These are phyloP conservation scores for Chinchilla lanigera DNA, from an alignment of 2,113 vertebrate species.

Conservation along the genomic window DNA sequence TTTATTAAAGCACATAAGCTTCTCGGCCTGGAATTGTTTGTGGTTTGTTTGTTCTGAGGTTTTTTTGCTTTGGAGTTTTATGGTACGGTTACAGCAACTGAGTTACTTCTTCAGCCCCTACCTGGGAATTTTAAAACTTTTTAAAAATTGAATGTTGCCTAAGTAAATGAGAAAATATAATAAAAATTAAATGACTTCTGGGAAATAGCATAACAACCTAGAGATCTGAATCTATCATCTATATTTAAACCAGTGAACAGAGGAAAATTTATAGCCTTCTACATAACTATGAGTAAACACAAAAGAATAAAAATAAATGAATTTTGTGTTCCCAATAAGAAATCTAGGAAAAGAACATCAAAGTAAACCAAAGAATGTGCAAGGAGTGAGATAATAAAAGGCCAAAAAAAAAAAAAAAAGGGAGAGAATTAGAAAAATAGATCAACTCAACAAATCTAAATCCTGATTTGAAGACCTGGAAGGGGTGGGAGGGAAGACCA, in stretches of 20 bases:
- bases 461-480: neutral
- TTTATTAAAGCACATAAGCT: neutral
- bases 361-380: neutral
- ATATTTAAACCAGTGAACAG: neutral
- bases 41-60: neutral
- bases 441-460: neutral
- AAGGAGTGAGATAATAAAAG: neutral
- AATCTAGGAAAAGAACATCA: neutral
- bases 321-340: neutral
- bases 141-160: neutral
- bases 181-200: neutral
- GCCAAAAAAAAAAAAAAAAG: no score
- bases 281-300: neutral
- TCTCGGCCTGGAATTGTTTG: neutral
- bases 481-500: no score
- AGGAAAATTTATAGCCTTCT: neutral
- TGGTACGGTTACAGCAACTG: no score
- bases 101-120: neutral
- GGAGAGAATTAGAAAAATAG: neutral
- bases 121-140: neutral
- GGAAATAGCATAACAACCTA: neutral
- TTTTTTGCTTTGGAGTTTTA: neutral
- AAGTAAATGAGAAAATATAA: neutral
- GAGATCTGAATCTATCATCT: neutral
- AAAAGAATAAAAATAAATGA: constrained; percentile 6